A percentile compares a stretch with the other conserved stretches of the same genome.
These are phyloP conservation scores for Melanostoma mellinum DNA, from an alignment of 2,888 invertebrate genomes.

Conservation along the genomic window DNA sequence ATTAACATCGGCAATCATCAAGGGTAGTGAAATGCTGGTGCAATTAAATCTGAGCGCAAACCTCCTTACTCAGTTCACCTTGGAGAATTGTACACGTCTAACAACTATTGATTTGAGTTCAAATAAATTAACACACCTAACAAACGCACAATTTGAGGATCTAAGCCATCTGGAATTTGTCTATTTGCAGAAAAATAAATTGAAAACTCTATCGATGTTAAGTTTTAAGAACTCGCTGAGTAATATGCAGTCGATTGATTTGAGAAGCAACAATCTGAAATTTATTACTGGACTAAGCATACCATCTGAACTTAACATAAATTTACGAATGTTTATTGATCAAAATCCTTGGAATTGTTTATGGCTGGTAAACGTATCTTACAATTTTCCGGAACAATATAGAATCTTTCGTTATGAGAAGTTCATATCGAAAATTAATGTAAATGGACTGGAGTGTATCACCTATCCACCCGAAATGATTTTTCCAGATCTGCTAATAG, in stretches of 20 bases:
- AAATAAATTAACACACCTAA: conserved; percentile 76
- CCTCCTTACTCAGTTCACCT: conserved; percentile 73
- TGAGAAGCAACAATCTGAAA: conserved; percentile 76
- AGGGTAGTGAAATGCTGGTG: conserved; percentile 46
- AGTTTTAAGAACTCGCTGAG: conserved; percentile 64
- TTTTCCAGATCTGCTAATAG: neutral
- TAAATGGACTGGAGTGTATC: conserved; percentile 79
- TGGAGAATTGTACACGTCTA: conserved; percentile 73
- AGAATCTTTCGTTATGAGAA: conserved; percentile 79
- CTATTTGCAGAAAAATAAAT: conserved; percentile 75
- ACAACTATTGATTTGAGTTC: conserved; percentile 77
- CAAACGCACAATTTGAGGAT: conserved; percentile 74
- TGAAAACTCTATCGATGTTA: conserved; percentile 73
- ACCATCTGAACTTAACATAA: conserved; percentile 32
- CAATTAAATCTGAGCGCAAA: conserved; percentile 78
- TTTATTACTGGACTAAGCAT: conserved; percentile 44
- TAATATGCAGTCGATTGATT: conserved; percentile 73
- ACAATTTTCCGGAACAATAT: conserved; percentile 78
- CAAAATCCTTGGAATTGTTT: conserved; percentile 80
- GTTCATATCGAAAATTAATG: conserved; percentile 80
- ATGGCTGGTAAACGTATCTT: conserved; percentile 79
- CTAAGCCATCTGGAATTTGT: conserved; percentile 75
- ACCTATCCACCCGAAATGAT: conserved; percentile 70
- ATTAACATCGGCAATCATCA: conserved; percentile 72
- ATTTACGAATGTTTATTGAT: conserved; percentile 77